Evolutionary conservation across 2,888 invertebrate species (phyloP).

Genomic region (Drosophila maculinotata): DNA sequence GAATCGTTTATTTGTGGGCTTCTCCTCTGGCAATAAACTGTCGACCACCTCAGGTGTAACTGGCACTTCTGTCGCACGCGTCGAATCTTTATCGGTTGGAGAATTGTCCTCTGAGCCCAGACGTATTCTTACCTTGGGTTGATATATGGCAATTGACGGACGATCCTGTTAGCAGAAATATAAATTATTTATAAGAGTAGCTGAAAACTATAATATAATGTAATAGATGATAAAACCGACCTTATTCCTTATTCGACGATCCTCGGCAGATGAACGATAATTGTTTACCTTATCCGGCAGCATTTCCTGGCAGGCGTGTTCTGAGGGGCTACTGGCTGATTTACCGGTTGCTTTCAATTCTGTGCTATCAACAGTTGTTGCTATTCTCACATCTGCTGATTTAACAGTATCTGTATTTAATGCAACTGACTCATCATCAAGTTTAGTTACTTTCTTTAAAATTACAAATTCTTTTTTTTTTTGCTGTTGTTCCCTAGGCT

Average conservation of each 20-base stretch:
- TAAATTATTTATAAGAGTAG: background rate
- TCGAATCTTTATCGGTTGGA: conserved; percentile 37
- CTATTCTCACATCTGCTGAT: conserved; percentile 1
- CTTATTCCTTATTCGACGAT: conserved; percentile 84
- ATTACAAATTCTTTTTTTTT: conserved; percentile 77
- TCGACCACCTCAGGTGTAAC: conserved; percentile 39
- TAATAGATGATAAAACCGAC: conserved; percentile 48
- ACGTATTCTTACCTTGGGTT: conserved; percentile 87
- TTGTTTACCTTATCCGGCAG: conserved; percentile 18
- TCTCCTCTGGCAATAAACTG: conserved; percentile 37
- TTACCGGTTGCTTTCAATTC: background rate
- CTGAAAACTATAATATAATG: background rate
- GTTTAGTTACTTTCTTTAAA: conserved; percentile 62
- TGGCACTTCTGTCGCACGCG: conserved; percentile 1
- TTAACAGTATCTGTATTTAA: conserved; percentile 2
- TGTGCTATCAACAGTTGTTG: conserved; percentile 6
- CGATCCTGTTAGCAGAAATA: conserved; percentile 88
- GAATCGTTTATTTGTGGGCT: conserved; percentile 35
- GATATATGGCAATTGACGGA: conserved; percentile 95
- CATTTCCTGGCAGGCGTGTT: background rate
- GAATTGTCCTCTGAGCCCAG: conserved; percentile 68
- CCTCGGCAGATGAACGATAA: conserved; percentile 67
- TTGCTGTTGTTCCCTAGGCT: conserved; percentile 51
- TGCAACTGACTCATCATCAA: conserved; percentile 9
- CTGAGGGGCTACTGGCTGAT: background rate